Percentiles rank a stretch among this genome's conserved stretches.
Evolutionary conservation across 1,140 invertebrate species (phyloP).

Genomic region (Cotesia glomerata): DNA sequence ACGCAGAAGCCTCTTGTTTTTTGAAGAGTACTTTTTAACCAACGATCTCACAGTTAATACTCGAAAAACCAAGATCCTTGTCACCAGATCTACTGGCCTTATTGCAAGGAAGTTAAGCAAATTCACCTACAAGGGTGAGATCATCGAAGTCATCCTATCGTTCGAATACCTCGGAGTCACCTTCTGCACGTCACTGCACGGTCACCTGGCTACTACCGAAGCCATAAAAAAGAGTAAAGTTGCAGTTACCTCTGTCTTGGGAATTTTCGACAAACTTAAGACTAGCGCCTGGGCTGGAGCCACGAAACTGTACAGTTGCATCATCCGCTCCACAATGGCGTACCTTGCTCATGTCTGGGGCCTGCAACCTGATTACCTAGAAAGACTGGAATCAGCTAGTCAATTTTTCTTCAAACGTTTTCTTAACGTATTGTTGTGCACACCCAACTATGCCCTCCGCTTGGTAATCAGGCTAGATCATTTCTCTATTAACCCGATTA

Average conservation of each 20-base stretch:
- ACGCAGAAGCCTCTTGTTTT: conserved; percentile 5
- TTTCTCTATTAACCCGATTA: too few relatives aligned
- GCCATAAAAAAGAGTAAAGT: conserved; percentile 4
- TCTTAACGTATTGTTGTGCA: too few relatives aligned
- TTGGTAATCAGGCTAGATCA: too few relatives aligned
- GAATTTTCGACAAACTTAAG: background rate
- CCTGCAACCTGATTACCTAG: too few relatives aligned
- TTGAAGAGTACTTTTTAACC: conserved; percentile 21
- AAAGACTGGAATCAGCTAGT: too few relatives aligned
- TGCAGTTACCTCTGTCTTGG: conserved; percentile 1
- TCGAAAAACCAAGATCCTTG: conserved; percentile 32
- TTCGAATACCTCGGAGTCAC: conserved; percentile 30
- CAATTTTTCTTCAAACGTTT: too few relatives aligned
- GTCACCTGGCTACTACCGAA: background rate
- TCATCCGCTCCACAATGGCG: too few relatives aligned
- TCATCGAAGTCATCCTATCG: conserved; percentile 20
- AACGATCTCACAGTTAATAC: conserved; percentile 28
- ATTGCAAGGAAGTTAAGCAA: background rate
- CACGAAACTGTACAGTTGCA: background rate
- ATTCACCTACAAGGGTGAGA: conserved; percentile 15
- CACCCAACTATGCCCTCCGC: too few relatives aligned
- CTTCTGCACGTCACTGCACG: conserved; percentile 3
- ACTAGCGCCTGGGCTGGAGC: conserved; percentile 19
- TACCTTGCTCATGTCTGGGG: too few relatives aligned
- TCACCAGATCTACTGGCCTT: conserved; percentile 24